Evolutionary conservation across 2,797 vertebrate species (phyloP).

Genomic region (Siniperca obscura): DNA sequence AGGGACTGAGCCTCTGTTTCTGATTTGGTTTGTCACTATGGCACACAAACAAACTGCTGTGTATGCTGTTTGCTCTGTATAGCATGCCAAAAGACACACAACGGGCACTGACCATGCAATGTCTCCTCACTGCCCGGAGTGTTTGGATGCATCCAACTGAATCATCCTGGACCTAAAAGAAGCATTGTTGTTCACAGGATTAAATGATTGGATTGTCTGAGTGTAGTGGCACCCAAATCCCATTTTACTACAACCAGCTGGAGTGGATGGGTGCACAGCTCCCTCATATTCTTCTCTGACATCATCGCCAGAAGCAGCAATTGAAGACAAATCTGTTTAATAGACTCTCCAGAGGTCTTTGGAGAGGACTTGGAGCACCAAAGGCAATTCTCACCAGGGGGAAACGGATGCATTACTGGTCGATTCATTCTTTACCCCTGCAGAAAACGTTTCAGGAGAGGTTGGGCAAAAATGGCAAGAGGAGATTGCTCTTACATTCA

Average conservation of each 20-base stretch:
- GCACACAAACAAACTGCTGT: conserved; percentile 25
- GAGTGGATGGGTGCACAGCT: conserved; percentile 12
- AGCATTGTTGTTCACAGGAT: conserved; percentile 44
- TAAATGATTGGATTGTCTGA: conserved; percentile 55
- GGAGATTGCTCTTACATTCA: conserved; percentile 21
- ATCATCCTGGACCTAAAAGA: conserved; percentile 41
- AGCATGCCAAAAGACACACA: conserved; percentile 35
- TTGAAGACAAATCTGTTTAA: conserved; percentile 46
- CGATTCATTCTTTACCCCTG: not conserved
- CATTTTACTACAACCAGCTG: conserved; percentile 44
- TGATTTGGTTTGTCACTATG: conserved; percentile 24
- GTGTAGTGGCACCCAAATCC: conserved; percentile 35
- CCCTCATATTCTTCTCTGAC: conserved; percentile 25
- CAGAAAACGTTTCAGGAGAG: not conserved
- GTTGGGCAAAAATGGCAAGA: conserved; percentile 18
- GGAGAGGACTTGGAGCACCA: conserved; percentile 22
- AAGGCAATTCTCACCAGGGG: conserved; percentile 35
- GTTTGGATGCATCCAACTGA: conserved; percentile 38
- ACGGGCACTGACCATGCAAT: conserved; percentile 23
- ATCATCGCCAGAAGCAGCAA: conserved; percentile 21
- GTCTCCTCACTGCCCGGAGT: conserved; percentile 30
- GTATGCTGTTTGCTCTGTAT: conserved; percentile 12
- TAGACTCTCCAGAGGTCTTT: conserved; percentile 40
- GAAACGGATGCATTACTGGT: conserved; percentile 18
- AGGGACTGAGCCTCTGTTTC: conserved; percentile 17